Conservation (phyloP, 2,113 vertebrate species). For the Centrocercus urophasianus region DNA sequence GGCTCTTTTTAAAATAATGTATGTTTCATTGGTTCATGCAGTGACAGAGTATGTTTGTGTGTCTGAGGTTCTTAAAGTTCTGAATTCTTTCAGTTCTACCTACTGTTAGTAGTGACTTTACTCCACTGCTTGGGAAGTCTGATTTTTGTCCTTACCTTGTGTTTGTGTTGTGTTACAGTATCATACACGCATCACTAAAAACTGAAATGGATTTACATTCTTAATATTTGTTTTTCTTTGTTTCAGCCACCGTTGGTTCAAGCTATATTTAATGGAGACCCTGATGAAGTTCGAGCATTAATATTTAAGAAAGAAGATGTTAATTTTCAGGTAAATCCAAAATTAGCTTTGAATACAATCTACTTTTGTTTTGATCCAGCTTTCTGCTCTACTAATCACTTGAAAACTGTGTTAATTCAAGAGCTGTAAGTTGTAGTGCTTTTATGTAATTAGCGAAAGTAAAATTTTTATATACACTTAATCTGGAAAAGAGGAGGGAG, state of each 20-base stretch:
- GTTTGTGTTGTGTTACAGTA: conserved; percentile 9
- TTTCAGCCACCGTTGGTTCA: conserved; percentile 96
- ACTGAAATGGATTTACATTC: not conserved
- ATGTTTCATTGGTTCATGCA: not conserved
- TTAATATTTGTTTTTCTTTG: conserved; percentile 48
- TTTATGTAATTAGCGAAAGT: not conserved
- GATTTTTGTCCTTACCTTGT: not conserved
- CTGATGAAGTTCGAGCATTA: conserved; percentile 96
- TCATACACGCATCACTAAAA: not conserved
- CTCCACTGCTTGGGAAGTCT: not conserved
- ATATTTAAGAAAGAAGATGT: conserved; percentile 99
- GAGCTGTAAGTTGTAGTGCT: not conserved
- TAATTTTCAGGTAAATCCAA: conserved; percentile 93
- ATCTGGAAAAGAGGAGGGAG: not conserved
- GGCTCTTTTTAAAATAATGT: not conserved
- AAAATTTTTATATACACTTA: not conserved
- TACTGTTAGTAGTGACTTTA: not conserved
- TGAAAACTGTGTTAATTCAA: not conserved
- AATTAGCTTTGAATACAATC: not conserved
- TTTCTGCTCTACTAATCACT: not conserved
- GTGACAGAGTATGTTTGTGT: not conserved
- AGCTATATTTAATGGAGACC: conserved; percentile 99
- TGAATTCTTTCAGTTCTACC: not conserved
- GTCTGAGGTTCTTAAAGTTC: not conserved
- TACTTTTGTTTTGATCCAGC: not conserved